Evolutionary conservation across 2,113 vertebrate genomes (phyloP), one percentile per base, ranked within the genome.

Genomic region (Albula goreensis): DNA sequence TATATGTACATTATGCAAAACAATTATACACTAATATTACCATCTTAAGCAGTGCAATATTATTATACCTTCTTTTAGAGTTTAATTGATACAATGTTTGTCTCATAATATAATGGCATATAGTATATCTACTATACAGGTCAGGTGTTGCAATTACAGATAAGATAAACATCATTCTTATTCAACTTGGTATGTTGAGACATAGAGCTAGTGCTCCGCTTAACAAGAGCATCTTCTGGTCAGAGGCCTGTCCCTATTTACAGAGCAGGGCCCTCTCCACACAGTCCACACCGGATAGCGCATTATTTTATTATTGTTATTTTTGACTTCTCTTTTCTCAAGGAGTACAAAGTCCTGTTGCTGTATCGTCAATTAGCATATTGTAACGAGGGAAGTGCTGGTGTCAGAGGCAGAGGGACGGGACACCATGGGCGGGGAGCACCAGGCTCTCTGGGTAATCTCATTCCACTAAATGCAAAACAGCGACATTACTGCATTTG

Each of bases 401-500:
- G 50, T 12, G 17, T 97, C 96, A 19, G 63, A 4, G 70, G 52
- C 74, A 81, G 51, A 50, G 51, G 70, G 13, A 85, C 22, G 9
- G 83, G 83, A n/a, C 52, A 56, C 25, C 70, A 22, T 10, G 78
- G 77, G 78, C 56, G 50, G 25, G 81, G 79, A 88, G 81, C 81
- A 10, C 52, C 15, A 56, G 53, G 86, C 88, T 81, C 53, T 41
- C 80, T 56, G 81, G 85, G 85, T 86, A 88, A 90, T 89, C 85
- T 84, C 88, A 88, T 92, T 89, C 87, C 81, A 85, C 86, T 88
- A 84, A 87, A 90, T 89, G 89, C 88, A 88, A 89, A 91, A 89
- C 86, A 88, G 86, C 50, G 87, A 83, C 89, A 87, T 88, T 83
- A 87, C 82, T 86, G 88, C 87, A 48, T 90, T 86, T 78, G 88